These are phyloP conservation scores for Cheilosia vulpina DNA, from an alignment of 2,888 invertebrate genomes.

Conservation along the genomic window DNA sequence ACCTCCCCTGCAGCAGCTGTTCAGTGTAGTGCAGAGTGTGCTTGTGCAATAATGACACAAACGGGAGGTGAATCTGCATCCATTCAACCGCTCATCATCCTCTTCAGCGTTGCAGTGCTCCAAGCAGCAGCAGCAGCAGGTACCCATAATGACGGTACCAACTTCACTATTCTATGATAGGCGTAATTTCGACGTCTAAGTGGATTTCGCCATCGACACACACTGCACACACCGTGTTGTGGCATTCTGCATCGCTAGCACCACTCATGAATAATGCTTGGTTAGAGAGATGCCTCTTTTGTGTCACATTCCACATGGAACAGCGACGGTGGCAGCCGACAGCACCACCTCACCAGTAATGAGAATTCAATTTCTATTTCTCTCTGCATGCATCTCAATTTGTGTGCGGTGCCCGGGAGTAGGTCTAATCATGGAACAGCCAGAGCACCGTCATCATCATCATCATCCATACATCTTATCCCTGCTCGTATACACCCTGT, in stretches of 20 bases:
- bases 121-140: conserved; percentile 30
- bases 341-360: conserved; percentile 52
- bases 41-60: conserved; percentile 55
- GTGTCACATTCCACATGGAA: conserved; percentile 59
- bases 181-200: conserved; percentile 71
- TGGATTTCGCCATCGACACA: conserved; percentile 70
- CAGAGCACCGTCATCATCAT: conserved; percentile 46
- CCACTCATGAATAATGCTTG: conserved; percentile 39
- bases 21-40: conserved; percentile 1
- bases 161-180: conserved; percentile 60
- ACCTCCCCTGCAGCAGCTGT: conserved; percentile 42
- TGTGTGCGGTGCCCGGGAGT: conserved; percentile 37
- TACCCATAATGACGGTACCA: conserved; percentile 25
- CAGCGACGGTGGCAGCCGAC: conserved; percentile 11
- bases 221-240: conserved; percentile 22
- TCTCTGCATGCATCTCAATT: conserved; percentile 47
- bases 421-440: conserved; percentile 56
- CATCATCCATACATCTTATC: background rate
- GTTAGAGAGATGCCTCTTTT: conserved; percentile 60
- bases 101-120: conserved; percentile 35
- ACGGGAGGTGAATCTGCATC: conserved; percentile 28
- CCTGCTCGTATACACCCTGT: background rate
- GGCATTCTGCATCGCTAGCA: conserved; percentile 35
- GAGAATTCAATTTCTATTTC: conserved; percentile 65
- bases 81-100: conserved; percentile 42